These are phyloP conservation scores for Atta colombica DNA, from an alignment of 1,140 invertebrate species.

Conservation along the genomic window DNA sequence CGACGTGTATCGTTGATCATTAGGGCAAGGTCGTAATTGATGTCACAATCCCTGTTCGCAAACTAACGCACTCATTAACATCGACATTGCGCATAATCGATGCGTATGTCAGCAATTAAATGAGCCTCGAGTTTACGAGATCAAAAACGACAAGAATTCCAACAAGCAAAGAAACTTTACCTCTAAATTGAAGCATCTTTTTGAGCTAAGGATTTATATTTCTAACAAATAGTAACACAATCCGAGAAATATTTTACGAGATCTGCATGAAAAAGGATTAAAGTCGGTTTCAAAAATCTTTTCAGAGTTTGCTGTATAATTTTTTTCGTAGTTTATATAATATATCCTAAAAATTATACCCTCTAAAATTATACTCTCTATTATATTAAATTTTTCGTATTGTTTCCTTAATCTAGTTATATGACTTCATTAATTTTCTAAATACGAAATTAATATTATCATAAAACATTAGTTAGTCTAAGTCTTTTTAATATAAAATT, in stretches of 20 bases:
- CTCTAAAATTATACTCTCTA: not conserved
- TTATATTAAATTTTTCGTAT: not conserved
- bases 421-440: not conserved
- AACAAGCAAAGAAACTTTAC: not conserved
- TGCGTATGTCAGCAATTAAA: constrained; percentile 44
- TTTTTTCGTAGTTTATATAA: not conserved
- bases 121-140: not conserved
- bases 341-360: not conserved
- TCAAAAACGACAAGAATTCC: not conserved
- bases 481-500: not conserved
- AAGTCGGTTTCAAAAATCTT: not conserved
- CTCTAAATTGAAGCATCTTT: not conserved
- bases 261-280: not conserved
- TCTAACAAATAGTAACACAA: not conserved
- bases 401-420: not conserved
- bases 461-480: not conserved
- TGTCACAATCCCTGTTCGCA: constrained; percentile 41
- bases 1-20: constrained; percentile 49
- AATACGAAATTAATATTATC: not conserved
- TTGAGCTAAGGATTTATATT: not conserved
- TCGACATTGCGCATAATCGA: constrained; percentile 45
- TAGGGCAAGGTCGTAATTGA: constrained; percentile 56
- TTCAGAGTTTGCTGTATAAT: not conserved
- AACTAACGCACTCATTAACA: constrained; percentile 42
- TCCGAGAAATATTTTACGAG: not conserved